phyloP scores from a whole-genome alignment of 2,888 invertebrate species.

The Dioctria linearis region DNA sequence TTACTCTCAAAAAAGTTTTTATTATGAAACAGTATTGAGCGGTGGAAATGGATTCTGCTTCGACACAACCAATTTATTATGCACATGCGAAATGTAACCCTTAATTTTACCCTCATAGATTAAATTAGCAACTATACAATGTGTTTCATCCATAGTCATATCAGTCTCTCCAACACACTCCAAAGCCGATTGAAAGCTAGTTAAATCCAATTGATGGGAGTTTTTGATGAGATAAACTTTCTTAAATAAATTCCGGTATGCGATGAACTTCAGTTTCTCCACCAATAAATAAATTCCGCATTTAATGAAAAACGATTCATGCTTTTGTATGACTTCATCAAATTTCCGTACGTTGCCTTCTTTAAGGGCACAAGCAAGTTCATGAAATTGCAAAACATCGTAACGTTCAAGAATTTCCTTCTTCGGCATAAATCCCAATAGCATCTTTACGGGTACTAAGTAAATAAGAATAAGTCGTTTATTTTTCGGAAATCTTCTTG shows the following conservation, averaged over 20 bases:
- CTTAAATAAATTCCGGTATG: constrained; percentile 96
- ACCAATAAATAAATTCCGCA: constrained; percentile 98
- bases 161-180: constrained; percentile 86
- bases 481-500: constrained; percentile 84
- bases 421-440: constrained; percentile 95
- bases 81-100: constrained; percentile 97
- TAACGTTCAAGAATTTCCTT: constrained; percentile 86
- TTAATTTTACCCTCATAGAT: constrained; percentile 98
- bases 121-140: constrained; percentile 96
- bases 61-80: constrained; percentile 97
- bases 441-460: constrained; percentile 96
- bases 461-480: constrained; percentile 94
- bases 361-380: constrained; percentile 89
- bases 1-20: constrained; percentile 56
- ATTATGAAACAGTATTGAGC: constrained; percentile 75
- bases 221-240: constrained; percentile 84
- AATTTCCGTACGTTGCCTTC: constrained; percentile 90
- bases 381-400: constrained; percentile 91
- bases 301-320: constrained; percentile 94
- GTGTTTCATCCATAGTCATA: constrained; percentile 94
- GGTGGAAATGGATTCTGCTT: constrained; percentile 97
- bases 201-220: constrained; percentile 91
- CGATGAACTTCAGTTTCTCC: constrained; percentile 95
- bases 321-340: constrained; percentile 85
- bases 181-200: constrained; percentile 86